Conservation (phyloP, 2,113 vertebrate species). For the Vulpes lagopus region DNA sequence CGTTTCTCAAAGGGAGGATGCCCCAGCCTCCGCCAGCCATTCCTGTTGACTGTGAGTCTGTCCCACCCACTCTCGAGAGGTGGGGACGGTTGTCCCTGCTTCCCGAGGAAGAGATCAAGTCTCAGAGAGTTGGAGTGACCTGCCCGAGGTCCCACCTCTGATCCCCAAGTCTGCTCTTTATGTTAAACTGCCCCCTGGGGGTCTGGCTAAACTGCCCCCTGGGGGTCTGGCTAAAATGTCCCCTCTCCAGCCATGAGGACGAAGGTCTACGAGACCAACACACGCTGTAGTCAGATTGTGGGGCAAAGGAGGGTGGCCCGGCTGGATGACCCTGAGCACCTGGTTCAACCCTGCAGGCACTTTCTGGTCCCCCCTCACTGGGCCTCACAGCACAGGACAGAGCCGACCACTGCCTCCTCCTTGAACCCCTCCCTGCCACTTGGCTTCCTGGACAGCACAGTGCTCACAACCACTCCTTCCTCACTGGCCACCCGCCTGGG, state of each 20-base stretch:
- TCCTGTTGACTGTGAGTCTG: not conserved
- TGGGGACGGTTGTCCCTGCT: not conserved
- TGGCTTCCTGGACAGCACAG: not conserved
- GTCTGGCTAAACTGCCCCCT: not conserved
- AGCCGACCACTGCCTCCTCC: not conserved
- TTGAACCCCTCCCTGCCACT: not conserved
- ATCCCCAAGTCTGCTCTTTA: not conserved
- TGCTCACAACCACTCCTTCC: not conserved
- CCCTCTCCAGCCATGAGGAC: not conserved
- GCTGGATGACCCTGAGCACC: not conserved
- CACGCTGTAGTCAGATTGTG: not conserved
- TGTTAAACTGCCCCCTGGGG: not conserved
- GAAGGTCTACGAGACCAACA: not conserved
- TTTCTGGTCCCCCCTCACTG: not conserved
- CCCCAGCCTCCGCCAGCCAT: accelerated
- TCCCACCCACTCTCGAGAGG: not conserved
- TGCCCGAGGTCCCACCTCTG: too few relatives aligned
- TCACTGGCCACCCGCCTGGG: not conserved
- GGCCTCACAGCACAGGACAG: accelerated
- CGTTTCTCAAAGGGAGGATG: not conserved
- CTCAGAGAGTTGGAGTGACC: not conserved
- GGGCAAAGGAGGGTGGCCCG: not conserved
- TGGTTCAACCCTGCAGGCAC: accelerated
- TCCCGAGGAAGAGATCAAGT: not conserved
- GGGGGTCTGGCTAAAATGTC: not conserved